Conservation (phyloP, 1,140 invertebrate genomes). For the Papilio xuthus region DNA sequence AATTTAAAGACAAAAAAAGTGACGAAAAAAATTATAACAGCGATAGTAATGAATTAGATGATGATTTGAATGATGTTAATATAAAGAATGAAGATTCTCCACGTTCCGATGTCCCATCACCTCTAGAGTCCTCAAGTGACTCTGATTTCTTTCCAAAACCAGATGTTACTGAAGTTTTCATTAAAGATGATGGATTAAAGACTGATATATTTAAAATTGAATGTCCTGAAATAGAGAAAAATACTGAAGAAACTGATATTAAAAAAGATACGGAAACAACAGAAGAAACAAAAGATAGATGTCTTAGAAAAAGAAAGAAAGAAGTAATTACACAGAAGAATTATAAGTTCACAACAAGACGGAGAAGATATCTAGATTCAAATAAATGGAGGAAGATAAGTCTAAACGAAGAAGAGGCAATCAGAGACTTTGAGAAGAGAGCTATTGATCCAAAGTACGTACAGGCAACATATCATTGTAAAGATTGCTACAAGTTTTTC, state of each 20-base stretch:
- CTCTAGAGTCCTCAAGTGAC: neutral
- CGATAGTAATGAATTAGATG: neutral
- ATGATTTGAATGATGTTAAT: neutral
- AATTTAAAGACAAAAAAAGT: neutral
- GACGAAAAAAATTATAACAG: neutral
- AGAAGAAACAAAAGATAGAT: neutral
- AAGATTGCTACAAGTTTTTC: conserved; percentile 67
- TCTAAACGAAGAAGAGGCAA: conserved; percentile 66
- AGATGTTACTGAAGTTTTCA: neutral
- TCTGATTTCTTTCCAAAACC: neutral
- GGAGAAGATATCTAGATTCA: conserved; percentile 23
- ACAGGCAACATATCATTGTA: conserved; percentile 59
- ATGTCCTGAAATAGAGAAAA: neutral
- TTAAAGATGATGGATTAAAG: conserved; percentile 17
- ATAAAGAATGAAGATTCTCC: neutral
- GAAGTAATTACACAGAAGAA: conserved; percentile 34
- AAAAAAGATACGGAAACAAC: neutral
- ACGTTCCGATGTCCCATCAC: neutral
- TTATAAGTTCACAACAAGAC: conserved; percentile 44
- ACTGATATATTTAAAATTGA: conserved; percentile 9
- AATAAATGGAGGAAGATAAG: conserved; percentile 59
- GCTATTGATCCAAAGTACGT: conserved; percentile 61
- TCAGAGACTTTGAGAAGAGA: conserved; percentile 54
- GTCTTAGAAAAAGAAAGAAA: conserved; percentile 4
- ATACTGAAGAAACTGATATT: neutral